Evolutionary conservation across 2,797 vertebrate species (phyloP), one percentile per base, ranked within the genome.

Genomic region (Staurois parvus): DNA sequence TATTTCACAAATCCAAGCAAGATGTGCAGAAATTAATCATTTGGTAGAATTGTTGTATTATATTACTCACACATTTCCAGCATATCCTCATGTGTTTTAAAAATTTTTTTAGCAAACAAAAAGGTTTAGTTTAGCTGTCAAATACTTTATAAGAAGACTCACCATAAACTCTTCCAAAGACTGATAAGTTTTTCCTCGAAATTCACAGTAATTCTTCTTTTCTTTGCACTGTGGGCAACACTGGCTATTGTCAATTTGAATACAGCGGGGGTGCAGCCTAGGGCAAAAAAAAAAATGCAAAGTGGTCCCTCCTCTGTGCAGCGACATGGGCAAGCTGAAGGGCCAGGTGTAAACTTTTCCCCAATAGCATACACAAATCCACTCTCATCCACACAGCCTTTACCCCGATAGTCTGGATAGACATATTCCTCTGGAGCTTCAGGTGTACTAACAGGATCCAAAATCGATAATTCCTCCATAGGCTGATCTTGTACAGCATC

Each of bases 251-350:
- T 99, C 98, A 89, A 99, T 96, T 88, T 96, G 97, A 88, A 98
- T 93, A 89, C 98, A 99, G 70, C 98, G 98, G 29, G 97, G 97
- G 90, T 98, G 98, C 82, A 99, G 94, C 89, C 96, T 95, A 62
- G 98, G 98, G 91, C 98, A 99, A 85, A 95, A n/a, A n/a, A n/a
- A n/a, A n/a, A n/a, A n/a, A n/a, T 92, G 89, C 98, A 99, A 81
- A 99, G 91, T 0, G 98, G 98, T 1, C 98, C 98, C 90, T 99
- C 98, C n/a, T 99, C 98, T 0, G 98, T 99, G 92, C 98, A 99
- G 80, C 99, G 94, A 90, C 98, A 99, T 10, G 98, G 98, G 91
- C 98, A 99, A 8, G 97, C 96, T 0, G 98, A 98, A 0, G 98
- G 97, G 64, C 98, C 98, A 0, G 98, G 98, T 0, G 97, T 96